A percentile compares a stretch with the other conserved stretches of the same genome.
phyloP scores from a whole-genome alignment of 2,113 vertebrate species.

The Amblyopsis rosae region DNA sequence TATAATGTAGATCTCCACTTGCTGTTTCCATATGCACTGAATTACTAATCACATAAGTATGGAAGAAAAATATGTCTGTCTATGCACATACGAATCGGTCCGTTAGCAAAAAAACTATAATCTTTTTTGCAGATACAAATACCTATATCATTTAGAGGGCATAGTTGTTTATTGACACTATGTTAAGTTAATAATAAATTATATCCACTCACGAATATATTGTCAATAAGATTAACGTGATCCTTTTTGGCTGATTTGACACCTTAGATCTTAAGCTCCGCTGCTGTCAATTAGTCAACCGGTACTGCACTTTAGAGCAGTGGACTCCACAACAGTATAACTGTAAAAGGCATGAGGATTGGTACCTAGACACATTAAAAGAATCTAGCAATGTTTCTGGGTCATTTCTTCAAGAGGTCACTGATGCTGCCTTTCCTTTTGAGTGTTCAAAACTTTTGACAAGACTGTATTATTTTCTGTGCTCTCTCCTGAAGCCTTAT shows the following conservation, averaged over 20 bases:
- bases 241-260: slow-evolving; percentile 28
- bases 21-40: slow-evolving; percentile 13
- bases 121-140: too few species aligned
- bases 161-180: neutral
- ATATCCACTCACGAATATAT: slow-evolving; percentile 4
- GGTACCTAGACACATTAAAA: slow-evolving; percentile 24
- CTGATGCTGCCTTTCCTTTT: slow-evolving; percentile 17
- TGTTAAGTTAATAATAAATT: neutral
- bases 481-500: neutral
- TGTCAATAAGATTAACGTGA: neutral
- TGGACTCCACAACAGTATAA: slow-evolving; percentile 32
- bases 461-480: slow-evolving; percentile 13
- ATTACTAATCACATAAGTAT: neutral
- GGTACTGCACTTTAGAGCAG: slow-evolving; percentile 29
- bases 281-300: slow-evolving; percentile 31
- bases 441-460: slow-evolving; percentile 37
- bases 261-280: neutral
- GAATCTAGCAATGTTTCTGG: slow-evolving; percentile 35
- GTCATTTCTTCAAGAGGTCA: slow-evolving; percentile 25
- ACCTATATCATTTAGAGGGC: too few species aligned
- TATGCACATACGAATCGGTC: neutral
- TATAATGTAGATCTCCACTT: slow-evolving; percentile 1
- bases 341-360: slow-evolving; percentile 44
- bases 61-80: neutral
- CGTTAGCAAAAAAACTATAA: neutral